Evolutionary conservation across 2,888 invertebrate genomes (phyloP), one percentile per base, ranked within the genome.

Genomic region (Dione juno): DNA sequence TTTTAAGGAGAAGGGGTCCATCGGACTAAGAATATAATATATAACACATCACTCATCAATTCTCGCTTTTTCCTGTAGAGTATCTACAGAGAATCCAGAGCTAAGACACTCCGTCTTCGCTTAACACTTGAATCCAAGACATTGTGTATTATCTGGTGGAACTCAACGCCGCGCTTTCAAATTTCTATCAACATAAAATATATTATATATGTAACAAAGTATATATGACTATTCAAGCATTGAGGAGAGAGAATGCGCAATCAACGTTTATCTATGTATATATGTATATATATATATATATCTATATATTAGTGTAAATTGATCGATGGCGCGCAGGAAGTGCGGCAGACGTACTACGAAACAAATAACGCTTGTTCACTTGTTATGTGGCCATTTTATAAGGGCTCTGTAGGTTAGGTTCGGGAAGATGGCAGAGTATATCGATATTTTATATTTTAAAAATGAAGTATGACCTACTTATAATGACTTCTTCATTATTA

Each of bases 271-370:
- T 45, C 61, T 78, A 76, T 77, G 74, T 74, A 75, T 74, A 64
- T 75, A n/a, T n/a, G n/a, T n/a, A n/a, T n/a, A n/a, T n/a, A n/a
- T n/a, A n/a, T n/a, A n/a, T n/a, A n/a, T n/a, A n/a, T n/a, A n/a
- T n/a, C n/a, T n/a, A n/a, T n/a, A 72, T 59, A 74, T 74, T 74
- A 71, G 73, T 70, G 71, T 75, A 80, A 86, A 84, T 84, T 84
- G 84, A 87, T 85, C 86, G 83, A 87, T 87, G 81, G 76, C 74
- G 80, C 82, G 82, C 89, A 85, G 90, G 89, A 90, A 87, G 82
- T 81, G 53, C 65, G 45, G 81, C 90, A 90, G 90, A 90, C 89
- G 75, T 76, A 78, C 79, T 79, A 81, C 74, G 74, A 75, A 77
- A 77, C 74, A 76, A 82, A 84, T 84, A 80, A 84, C 83, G 59